Evolutionary conservation across 2,888 invertebrate species (phyloP), one percentile per base, ranked within the genome.

Genomic region (Trichogramma evanescens): DNA sequence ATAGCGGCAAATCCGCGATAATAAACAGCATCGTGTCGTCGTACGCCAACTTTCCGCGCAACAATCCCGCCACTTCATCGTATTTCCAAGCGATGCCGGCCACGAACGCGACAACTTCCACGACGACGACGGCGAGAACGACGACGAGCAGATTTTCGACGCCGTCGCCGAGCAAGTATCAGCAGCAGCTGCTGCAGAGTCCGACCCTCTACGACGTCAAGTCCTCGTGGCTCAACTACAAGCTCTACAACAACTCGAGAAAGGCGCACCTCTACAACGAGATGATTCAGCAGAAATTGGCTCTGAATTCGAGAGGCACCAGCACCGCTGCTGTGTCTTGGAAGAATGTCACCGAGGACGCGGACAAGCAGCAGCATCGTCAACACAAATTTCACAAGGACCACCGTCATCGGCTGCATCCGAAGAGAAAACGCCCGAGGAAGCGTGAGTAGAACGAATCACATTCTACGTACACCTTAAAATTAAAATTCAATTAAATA

Each of bases 1-100:
- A 74, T 64, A 74, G 10, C 40, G 76, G n/a, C n/a, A 75, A 75
- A 63, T 70, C 74, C 4, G 71, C 72, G 4, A 73, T 75, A 60
- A 71, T 75, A 54, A 68, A 75, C 66, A 73, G 73, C 58, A 74
- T 76, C 60, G 73, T 70, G 7, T 73, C 74, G 7, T 72, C 75
- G 4, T 76, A 74, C 62, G 69, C 71, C n/a, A 56, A 49, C 41
- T 51, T 70, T 46, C 72, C 72, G 51, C 71, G 69, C n/a, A 42
- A 54, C 68, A 70, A n/a, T 6, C 53, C 65, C 4, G 63, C 66
- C 3, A 13, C 56, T 10, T 4, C 49, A 0, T 40, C 26, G 26
- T 26, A 26, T 26, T 39, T 42, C 55, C 52, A 40, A 10, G 1
- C 41, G 56, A 38, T 50, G n/a, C 5, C 26, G 6, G 3, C 38